Percentiles rank a stretch among this genome's conserved stretches.
These are phyloP conservation scores for Cantharis rufa DNA, from an alignment of 2,888 invertebrate species.

Conservation along the genomic window DNA sequence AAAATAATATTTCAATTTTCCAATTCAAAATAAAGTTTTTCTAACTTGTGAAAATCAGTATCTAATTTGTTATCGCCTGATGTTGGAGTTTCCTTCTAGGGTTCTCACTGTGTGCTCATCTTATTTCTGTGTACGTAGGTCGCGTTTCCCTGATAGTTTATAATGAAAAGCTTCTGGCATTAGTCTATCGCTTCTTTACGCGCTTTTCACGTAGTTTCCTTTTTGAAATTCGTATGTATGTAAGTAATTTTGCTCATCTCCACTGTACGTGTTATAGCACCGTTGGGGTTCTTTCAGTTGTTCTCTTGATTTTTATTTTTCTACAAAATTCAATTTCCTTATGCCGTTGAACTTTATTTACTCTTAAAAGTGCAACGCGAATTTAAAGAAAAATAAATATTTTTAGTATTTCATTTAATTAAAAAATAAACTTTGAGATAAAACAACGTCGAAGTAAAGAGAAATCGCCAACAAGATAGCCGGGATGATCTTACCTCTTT, in stretches of 20 bases:
- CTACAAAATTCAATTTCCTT: not conserved
- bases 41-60: not conserved
- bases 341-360: not conserved
- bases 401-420: too few species aligned
- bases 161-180: not conserved
- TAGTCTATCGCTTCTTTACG: not conserved
- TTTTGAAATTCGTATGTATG: not conserved
- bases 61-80: not conserved
- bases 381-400: too few species aligned
- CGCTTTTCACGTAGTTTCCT: not conserved
- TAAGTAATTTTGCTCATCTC: not conserved
- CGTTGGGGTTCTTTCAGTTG: not conserved
- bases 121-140: not conserved
- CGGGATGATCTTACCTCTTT: too few species aligned
- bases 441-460: too few species aligned
- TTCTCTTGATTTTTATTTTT: not conserved
- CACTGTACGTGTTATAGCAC: not conserved
- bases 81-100: not conserved
- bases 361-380: too few species aligned
- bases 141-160: not conserved
- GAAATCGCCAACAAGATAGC: too few species aligned
- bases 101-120: not conserved
- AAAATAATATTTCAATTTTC: too few species aligned
- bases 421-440: too few species aligned
- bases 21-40: not conserved